These are phyloP conservation scores for Aethina tumida DNA, from an alignment of 1,140 invertebrate species.

Conservation along the genomic window DNA sequence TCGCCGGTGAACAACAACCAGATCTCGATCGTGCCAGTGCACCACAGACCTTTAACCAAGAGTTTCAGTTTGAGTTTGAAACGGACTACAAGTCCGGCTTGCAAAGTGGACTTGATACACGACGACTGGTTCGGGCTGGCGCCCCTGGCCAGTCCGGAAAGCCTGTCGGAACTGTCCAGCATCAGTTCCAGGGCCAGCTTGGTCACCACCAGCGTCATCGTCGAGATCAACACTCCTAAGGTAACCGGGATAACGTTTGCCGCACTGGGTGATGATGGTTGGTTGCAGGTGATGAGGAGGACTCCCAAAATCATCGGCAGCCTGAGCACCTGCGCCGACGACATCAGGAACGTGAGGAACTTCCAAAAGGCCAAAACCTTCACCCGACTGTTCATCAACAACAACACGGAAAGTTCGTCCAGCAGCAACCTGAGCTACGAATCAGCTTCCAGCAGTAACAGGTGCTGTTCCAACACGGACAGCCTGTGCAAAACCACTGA, in stretches of 20 bases:
- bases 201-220: conserved; percentile 20
- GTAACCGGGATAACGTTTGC: conserved; percentile 5
- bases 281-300: conserved; percentile 42
- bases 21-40: no score
- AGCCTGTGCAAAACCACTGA: conserved; percentile 1
- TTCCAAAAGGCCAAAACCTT: conserved; percentile 40
- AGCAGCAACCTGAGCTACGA: conserved; percentile 46
- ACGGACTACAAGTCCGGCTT: conserved; percentile 24
- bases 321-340: conserved; percentile 54
- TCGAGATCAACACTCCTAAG: conserved; percentile 19
- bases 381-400: conserved; percentile 16
- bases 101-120: conserved; percentile 41
- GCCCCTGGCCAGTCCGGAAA: conserved; percentile 77
- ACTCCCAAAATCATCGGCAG: conserved; percentile 56
- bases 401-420: conserved; percentile 27
- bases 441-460: conserved; percentile 37
- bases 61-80: conserved; percentile 23
- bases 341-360: conserved; percentile 47
- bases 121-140: conserved; percentile 60
- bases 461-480: conserved; percentile 14
- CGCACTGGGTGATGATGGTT: background rate
- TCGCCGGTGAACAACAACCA: no score
- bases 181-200: conserved; percentile 45
- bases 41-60: no score
- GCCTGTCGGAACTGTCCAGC: conserved; percentile 68